Conservation (phyloP, 2,888 invertebrate species). For the Teinopalpus imperialis region DNA sequence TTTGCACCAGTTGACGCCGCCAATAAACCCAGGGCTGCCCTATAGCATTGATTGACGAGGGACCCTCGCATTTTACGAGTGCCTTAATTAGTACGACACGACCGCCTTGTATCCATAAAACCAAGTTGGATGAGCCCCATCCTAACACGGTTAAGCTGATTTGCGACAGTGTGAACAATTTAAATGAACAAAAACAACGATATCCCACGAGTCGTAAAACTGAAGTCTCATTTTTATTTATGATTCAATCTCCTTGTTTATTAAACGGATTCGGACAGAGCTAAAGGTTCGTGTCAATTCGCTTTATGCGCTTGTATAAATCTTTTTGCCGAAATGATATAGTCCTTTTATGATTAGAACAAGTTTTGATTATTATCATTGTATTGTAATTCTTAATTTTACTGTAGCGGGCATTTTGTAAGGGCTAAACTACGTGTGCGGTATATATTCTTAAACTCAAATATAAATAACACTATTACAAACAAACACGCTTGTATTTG, state of each 20-base stretch:
- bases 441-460: neutral
- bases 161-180: slow-evolving; percentile 25
- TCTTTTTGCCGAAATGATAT: slow-evolving; percentile 13
- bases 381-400: slow-evolving; percentile 2
- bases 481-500: no score
- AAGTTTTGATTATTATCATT: slow-evolving; percentile 14
- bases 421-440: slow-evolving; percentile 9
- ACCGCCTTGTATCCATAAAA: slow-evolving; percentile 54
- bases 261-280: slow-evolving; percentile 22
- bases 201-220: slow-evolving; percentile 16
- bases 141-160: slow-evolving; percentile 18
- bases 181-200: slow-evolving; percentile 21
- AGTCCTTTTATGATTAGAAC: slow-evolving; percentile 8
- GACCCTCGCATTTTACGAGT: slow-evolving; percentile 66
- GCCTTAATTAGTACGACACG: slow-evolving; percentile 68
- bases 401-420: slow-evolving; percentile 2
- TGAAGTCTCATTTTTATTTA: slow-evolving; percentile 15
- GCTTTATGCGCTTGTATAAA: slow-evolving; percentile 13
- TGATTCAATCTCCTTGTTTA: slow-evolving; percentile 20
- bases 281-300: slow-evolving; percentile 7
- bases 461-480: no score
- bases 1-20: slow-evolving; percentile 40
- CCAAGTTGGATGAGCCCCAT: slow-evolving; percentile 33
- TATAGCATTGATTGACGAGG: slow-evolving; percentile 68
- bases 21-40: slow-evolving; percentile 59